phyloP scores from a whole-genome alignment of 2,113 vertebrate species.

The Girardinichthys multiradiatus region DNA sequence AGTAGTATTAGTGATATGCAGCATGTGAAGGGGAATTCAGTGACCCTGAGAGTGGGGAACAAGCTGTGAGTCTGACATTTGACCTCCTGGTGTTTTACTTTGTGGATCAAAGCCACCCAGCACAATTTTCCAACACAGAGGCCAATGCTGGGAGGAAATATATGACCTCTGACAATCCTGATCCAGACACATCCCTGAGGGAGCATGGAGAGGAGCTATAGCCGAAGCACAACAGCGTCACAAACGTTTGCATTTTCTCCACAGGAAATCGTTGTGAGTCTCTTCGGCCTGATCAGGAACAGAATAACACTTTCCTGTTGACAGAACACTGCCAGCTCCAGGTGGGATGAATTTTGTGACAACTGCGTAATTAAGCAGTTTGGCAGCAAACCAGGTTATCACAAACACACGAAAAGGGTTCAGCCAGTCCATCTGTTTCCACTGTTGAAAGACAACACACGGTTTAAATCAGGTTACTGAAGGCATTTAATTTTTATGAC shows the following conservation, averaged over 20 bases:
- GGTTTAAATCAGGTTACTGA: constrained; percentile 24
- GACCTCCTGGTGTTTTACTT: constrained; percentile 48
- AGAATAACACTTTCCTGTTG: constrained; percentile 68
- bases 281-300: constrained; percentile 67
- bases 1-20: background rate
- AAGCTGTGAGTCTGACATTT: constrained; percentile 46
- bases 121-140: constrained; percentile 42
- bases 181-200: constrained; percentile 65
- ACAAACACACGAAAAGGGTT: constrained; percentile 28
- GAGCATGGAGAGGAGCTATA: constrained; percentile 45
- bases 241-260: constrained; percentile 71
- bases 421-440: constrained; percentile 22
- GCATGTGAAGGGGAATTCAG: constrained; percentile 15
- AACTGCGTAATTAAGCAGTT: constrained; percentile 39
- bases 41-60: constrained; percentile 32
- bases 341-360: constrained; percentile 27
- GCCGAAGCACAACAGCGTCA: constrained; percentile 54
- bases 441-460: constrained; percentile 12
- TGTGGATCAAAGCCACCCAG: constrained; percentile 66
- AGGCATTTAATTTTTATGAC: constrained; percentile 18
- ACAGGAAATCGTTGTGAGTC: constrained; percentile 73
- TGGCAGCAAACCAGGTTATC: constrained; percentile 43
- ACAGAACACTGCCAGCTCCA: constrained; percentile 32
- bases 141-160: constrained; percentile 61
- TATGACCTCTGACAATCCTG: constrained; percentile 71